These are phyloP conservation scores for Yasuhikotakia modesta DNA, from an alignment of 2,797 vertebrate species.

Conservation along the genomic window DNA sequence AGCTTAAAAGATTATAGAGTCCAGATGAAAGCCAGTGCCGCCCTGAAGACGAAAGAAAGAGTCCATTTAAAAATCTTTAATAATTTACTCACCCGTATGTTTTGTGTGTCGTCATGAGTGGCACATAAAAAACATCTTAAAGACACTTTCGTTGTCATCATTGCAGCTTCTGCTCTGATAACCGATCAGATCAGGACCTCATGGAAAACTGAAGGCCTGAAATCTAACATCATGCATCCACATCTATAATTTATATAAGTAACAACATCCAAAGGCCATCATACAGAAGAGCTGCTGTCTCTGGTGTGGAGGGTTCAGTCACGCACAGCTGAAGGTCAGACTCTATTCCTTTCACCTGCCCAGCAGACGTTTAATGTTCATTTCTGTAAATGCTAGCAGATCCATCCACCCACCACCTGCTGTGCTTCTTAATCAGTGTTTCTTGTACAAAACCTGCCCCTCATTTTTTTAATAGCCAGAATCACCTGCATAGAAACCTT, in stretches of 20 bases:
- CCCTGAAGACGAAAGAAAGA: no score
- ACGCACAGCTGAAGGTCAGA: conserved; percentile 25
- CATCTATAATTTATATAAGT: neutral
- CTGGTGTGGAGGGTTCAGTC: neutral
- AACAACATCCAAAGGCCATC: conserved; percentile 7
- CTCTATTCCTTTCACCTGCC: conserved; percentile 19
- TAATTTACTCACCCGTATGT: no score
- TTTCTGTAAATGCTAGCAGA: conserved; percentile 35
- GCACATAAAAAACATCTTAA: no score
- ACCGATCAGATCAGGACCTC: no score
- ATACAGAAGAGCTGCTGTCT: conserved; percentile 1
- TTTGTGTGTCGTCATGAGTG: no score
- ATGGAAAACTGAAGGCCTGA: no score
- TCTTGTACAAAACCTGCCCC: conserved; percentile 17
- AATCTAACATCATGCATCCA: neutral
- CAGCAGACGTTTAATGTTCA: conserved; percentile 27
- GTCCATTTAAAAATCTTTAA: no score
- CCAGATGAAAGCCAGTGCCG: no score
- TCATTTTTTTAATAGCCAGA: conserved; percentile 26
- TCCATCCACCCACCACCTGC: conserved; percentile 30
- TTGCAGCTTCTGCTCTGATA: no score
- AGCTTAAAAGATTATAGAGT: neutral
- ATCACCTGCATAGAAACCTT: conserved; percentile 25
- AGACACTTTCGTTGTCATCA: no score
- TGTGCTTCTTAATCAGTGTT: conserved; percentile 35